Base-by-base conservation (phyloP, 2,797 vertebrate genomes). In the Psittacula echo region DNA sequence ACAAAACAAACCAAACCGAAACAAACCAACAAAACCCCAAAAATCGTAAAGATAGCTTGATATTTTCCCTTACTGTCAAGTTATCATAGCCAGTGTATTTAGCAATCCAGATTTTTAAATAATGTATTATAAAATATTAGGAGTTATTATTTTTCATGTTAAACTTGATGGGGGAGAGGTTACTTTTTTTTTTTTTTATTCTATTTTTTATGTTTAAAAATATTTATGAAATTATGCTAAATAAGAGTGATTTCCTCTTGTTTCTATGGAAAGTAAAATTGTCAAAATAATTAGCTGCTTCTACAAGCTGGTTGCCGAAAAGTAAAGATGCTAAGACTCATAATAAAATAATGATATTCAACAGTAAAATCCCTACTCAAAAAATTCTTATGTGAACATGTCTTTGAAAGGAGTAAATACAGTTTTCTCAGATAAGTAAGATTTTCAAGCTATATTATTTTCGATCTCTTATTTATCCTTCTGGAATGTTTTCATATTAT, bases 181-280 rank as follows among this genome's bases (percentile, higher is more conserved):
- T 68, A 39, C 8, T 90, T 44, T 8, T 1, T 0, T 27, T 0
- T 27, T 73, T 10, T 4, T 26, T 30, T 1, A 4, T 13, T 62
- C 44, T 67, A 27, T 54, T 5, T 9, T 64, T 77, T 16, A 48
- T 12, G 7, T 2, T 34, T 71, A 6, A 64, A 73, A 34, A 34
- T 24, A 58, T 34, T 58, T 24, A 58, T 11, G 22, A 34, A 58
- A 30, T 21, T 4, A 17, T 3, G 4, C 4, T 61, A 10, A 41
- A 41, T 62, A 29, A 10, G 13, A 51, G 5, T 17, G 7, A 65
- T 27, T 81, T 71, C 3, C 9, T n/a, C 32, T 67, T 2, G 34
- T 21, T 81, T 41, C 22, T 5, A 45, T 32, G 18, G 50, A 68
- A 58, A 81, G 30, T 41, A 47, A 70, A 70, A 14, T 70, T 65